Evolutionary conservation across 2,888 invertebrate genomes (phyloP).

Genomic region (Drosophila mimetica): DNA sequence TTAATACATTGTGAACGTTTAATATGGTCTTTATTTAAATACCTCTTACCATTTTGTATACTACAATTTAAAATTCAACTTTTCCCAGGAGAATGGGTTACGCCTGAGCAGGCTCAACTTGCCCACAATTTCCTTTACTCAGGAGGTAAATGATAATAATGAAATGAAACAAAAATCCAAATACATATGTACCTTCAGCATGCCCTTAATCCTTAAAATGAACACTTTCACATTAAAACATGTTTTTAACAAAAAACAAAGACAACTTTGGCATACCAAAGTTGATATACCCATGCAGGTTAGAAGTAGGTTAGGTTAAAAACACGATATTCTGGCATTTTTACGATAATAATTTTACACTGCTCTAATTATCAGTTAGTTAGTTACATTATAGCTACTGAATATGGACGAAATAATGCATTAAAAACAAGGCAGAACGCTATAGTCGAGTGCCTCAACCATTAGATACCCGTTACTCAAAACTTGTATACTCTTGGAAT

Average conservation of each 20-base stretch:
- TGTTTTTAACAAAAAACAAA: background rate
- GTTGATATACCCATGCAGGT: too few species aligned
- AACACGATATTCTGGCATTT: too few species aligned
- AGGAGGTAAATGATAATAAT: slow-evolving; percentile 86
- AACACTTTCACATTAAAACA: background rate
- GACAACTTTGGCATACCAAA: background rate
- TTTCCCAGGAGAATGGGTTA: slow-evolving; percentile 89
- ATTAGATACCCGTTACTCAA: too few species aligned
- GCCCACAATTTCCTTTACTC: slow-evolving; percentile 95
- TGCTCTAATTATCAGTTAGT: too few species aligned
- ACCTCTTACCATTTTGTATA: slow-evolving; percentile 3
- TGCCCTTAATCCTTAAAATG: slow-evolving; percentile 22
- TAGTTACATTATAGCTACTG: too few species aligned
- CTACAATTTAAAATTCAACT: slow-evolving; percentile 42
- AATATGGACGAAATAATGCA: too few species aligned
- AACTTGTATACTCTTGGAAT: too few species aligned
- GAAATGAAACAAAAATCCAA: slow-evolving; percentile 21
- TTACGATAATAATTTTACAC: too few species aligned
- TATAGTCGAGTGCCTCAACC: too few species aligned
- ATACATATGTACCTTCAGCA: slow-evolving; percentile 25
- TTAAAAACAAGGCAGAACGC: too few species aligned
- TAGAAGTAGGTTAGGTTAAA: too few species aligned
- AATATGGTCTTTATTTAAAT: background rate
- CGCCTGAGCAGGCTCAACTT: slow-evolving; percentile 92
- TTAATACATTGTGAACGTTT: background rate